phyloP scores from a whole-genome alignment of 2,888 invertebrate species.

The Caenorhabditis angaria region DNA sequence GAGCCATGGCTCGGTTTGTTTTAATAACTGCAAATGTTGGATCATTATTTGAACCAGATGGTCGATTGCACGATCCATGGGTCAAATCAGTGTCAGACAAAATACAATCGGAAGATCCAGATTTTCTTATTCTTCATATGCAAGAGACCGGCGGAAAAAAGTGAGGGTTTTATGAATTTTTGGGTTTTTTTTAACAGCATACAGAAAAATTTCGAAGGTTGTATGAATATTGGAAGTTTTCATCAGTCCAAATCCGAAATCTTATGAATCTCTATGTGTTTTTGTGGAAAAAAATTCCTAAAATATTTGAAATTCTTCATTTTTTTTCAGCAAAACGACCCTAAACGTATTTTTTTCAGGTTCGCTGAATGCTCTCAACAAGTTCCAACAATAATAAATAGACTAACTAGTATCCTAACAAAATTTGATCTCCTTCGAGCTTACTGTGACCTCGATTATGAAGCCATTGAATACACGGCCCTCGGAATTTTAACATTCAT shows the following conservation, averaged over 20 bases:
- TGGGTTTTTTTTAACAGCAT: neutral
- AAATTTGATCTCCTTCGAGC: conserved; percentile 53
- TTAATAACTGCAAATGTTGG: conserved; percentile 71
- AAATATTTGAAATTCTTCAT: conserved; percentile 41
- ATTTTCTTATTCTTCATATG: conserved; percentile 60
- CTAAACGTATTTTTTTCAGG: conserved; percentile 38
- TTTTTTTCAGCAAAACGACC: conserved; percentile 65
- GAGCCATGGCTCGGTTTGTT: conserved; percentile 43
- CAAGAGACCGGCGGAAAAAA: conserved; percentile 70
- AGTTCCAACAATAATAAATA: conserved; percentile 58
- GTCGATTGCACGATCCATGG: conserved; percentile 51
- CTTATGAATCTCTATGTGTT: too few relatives aligned
- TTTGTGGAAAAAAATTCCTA: neutral
- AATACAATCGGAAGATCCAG: conserved; percentile 47
- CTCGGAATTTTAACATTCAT: conserved; percentile 63
- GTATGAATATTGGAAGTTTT: too few relatives aligned
- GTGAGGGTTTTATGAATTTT: conserved; percentile 26
- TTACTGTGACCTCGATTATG: conserved; percentile 63
- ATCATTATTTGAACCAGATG: conserved; percentile 66
- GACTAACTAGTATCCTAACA: conserved; percentile 46
- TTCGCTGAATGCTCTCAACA: conserved; percentile 50
- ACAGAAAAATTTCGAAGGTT: neutral
- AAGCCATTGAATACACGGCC: conserved; percentile 65
- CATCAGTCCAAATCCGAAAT: too few relatives aligned
- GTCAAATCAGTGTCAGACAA: conserved; percentile 50